phyloP scores from a whole-genome alignment of 2,888 invertebrate genomes.

The Aspidiotus rigidus region DNA sequence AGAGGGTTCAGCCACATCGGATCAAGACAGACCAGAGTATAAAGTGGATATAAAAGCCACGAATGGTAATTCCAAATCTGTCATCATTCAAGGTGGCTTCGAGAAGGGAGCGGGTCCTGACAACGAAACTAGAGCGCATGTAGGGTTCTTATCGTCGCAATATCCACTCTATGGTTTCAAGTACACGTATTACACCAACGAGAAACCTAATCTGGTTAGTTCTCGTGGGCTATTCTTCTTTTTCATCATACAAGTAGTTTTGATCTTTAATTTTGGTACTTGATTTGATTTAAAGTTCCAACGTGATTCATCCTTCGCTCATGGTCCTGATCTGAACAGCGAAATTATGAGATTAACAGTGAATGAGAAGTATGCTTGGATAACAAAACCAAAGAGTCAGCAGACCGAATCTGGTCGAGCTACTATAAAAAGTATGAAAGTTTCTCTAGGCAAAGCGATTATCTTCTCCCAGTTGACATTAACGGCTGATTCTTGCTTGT shows the following conservation, averaged over 20 bases:
- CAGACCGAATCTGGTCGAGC: not conserved
- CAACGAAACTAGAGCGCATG: constrained; percentile 9
- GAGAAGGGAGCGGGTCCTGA: constrained; percentile 9
- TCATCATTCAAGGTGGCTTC: constrained; percentile 7
- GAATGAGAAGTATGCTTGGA: not conserved
- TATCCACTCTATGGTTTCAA: constrained; percentile 20
- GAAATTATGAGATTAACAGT: constrained; percentile 8
- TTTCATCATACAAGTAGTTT: not conserved
- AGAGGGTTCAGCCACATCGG: constrained; percentile 6
- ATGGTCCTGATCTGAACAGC: constrained; percentile 22
- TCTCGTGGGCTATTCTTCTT: too few relatives aligned
- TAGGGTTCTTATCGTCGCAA: constrained; percentile 15
- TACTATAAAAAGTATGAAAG: not conserved
- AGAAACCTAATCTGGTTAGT: constrained; percentile 12
- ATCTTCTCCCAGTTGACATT: not conserved
- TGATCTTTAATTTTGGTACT: too few relatives aligned
- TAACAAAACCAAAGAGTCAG: not conserved
- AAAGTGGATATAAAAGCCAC: constrained; percentile 8
- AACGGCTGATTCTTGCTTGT: not conserved
- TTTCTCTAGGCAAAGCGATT: too few relatives aligned
- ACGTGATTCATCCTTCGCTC: constrained; percentile 5
- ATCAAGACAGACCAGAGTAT: constrained; percentile 2
- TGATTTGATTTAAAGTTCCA: not conserved
- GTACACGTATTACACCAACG: not conserved
- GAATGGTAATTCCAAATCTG: constrained; percentile 15